These are phyloP conservation scores for Oeneis ivallda DNA, from an alignment of 2,888 invertebrate species.

Conservation along the genomic window DNA sequence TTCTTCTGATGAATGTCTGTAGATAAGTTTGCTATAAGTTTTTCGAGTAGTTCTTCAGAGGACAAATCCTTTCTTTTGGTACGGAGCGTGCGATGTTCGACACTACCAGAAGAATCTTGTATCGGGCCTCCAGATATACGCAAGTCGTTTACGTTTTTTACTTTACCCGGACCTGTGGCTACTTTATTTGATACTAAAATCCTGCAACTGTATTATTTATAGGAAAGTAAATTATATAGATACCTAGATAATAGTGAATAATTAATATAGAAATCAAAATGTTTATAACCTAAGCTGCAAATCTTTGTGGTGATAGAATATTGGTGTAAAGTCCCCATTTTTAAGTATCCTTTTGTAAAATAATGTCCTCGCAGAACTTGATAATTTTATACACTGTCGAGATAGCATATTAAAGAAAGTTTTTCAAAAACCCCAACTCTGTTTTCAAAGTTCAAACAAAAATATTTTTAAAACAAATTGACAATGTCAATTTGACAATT, in stretches of 20 bases:
- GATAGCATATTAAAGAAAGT: constrained; percentile 55
- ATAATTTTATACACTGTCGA: constrained; percentile 56
- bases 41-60: constrained; percentile 64
- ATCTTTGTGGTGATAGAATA: constrained; percentile 37
- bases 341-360: constrained; percentile 43
- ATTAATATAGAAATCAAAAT: background rate
- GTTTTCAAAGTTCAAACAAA: constrained; percentile 4
- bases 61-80: constrained; percentile 33
- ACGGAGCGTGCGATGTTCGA: constrained; percentile 1
- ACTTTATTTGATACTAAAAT: constrained; percentile 10
- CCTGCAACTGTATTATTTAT: constrained; percentile 21
- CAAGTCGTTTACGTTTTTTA: constrained; percentile 32
- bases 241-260: too few species aligned
- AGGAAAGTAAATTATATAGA: background rate
- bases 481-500: too few species aligned
- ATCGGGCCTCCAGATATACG: constrained; percentile 30
- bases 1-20: constrained; percentile 69
- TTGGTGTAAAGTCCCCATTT: constrained; percentile 40
- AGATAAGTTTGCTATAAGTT: constrained; percentile 63
- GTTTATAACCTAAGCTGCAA: constrained; percentile 47
- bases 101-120: constrained; percentile 24
- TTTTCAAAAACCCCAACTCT: background rate
- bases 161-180: constrained; percentile 1
- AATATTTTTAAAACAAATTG: too few species aligned
- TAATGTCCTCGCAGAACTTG: constrained; percentile 49